phyloP scores from a whole-genome alignment of 2,797 vertebrate species.

The Gila robusta region DNA sequence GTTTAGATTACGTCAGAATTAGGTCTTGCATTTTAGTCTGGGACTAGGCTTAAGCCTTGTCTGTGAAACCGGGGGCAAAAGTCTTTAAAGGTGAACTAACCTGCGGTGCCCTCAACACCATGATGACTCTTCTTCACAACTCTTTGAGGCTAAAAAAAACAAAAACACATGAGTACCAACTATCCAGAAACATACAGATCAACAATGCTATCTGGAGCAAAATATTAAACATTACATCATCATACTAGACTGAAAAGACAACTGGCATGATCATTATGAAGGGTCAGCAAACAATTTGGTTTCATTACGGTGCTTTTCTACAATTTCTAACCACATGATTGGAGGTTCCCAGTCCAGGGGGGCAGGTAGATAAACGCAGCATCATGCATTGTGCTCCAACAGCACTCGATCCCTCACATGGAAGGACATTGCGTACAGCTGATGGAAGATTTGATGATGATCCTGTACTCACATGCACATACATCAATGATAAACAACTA shows the following conservation, averaged over 20 bases:
- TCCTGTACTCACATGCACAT: constrained; percentile 17
- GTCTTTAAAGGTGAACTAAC: constrained; percentile 56
- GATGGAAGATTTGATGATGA: constrained; percentile 53
- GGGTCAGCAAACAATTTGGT: not conserved
- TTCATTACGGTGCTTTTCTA: not conserved
- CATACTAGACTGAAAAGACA: not conserved
- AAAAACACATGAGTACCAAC: not conserved
- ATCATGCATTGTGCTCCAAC: constrained; percentile 47
- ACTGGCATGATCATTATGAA: not conserved
- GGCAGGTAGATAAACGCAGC: constrained; percentile 47
- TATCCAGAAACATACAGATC: not conserved
- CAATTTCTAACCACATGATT: constrained; percentile 68
- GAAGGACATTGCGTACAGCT: constrained; percentile 66
- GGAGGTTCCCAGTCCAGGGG: constrained; percentile 60
- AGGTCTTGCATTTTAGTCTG: too few relatives aligned
- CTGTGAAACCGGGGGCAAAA: too few relatives aligned
- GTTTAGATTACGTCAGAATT: too few relatives aligned
- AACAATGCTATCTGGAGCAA: not conserved
- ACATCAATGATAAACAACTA: not conserved
- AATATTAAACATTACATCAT: not conserved
- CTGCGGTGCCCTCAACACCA: constrained; percentile 62
- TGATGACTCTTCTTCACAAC: constrained; percentile 72
- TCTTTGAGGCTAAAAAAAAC: constrained; percentile 70
- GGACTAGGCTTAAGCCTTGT: too few relatives aligned
- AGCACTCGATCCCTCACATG: constrained; percentile 60